Base-by-base conservation (phyloP, 2,797 vertebrate genomes). In the Bradypus variegatus region DNA sequence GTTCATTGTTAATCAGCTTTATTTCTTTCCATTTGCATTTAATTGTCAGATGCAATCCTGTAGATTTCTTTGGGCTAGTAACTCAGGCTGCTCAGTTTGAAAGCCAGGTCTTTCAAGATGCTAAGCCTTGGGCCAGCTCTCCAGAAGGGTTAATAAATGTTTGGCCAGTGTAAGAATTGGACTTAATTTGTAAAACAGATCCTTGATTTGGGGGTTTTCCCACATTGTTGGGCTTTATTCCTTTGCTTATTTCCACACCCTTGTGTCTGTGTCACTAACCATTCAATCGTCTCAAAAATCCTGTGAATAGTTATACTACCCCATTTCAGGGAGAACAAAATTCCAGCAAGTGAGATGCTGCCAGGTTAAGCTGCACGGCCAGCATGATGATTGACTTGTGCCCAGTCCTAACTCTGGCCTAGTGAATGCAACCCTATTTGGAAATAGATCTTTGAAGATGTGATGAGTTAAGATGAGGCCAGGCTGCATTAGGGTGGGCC, bases 11-110 rank as follows among this genome's bases (percentile, higher is more conserved):
- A 91, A 90, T 90, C 67, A 70, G n/a, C 64, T 90, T n/a, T 92
- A 84, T 90, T 91, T 93, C 77, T 92, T 96, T 89, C 67, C 76
- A 55, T 53, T 88, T 93, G 78, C 55, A 86, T 79, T 58, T 95
- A 55, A 92, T 94, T 90, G 94, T 67, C 55, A 77, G 79, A 38
- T 76, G 50, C 84, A 94, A 92, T 69, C 67, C 50, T 21, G 67
- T 50, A 58, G 58, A 79, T 55, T 58, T 48, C 21, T 76, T 58
- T 86, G 64, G 27, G 48, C 14, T 69, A 33, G 91, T 87, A 60
- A 10, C 81, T 73, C 41, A 80, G 77, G 45, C 31, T 78, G 27
- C 31, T 93, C 62, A 29, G 6, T 86, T 90, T 86, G 50, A 91
- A 94, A 88, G 45, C 88, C 4, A 79, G n/a, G 29, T 65, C 33